A percentile compares a stretch with the other conserved stretches of the same genome.
These are phyloP conservation scores for Pseudotriccus pelzelni DNA, from an alignment of 2,797 vertebrate species.

Conservation along the genomic window DNA sequence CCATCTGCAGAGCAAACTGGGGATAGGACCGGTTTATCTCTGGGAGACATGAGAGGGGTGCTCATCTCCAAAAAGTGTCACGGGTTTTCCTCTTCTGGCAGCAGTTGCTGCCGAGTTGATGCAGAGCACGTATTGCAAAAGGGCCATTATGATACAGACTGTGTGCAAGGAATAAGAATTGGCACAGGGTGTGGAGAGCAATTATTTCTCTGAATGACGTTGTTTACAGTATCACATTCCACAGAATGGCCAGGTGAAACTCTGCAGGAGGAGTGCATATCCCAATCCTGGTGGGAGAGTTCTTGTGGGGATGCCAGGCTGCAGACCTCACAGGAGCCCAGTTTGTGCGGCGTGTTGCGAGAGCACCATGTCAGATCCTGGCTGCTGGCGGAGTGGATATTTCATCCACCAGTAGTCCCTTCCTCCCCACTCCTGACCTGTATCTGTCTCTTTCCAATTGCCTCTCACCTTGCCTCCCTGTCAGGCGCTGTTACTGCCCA, in stretches of 20 bases:
- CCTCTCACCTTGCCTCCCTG: not conserved
- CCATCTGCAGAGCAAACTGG: constrained; percentile 21
- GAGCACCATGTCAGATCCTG: rapidly evolving
- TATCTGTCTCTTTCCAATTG: not conserved
- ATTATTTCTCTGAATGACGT: not conserved
- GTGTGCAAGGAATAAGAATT: not conserved
- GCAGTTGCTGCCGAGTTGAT: not conserved
- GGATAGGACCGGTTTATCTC: not conserved
- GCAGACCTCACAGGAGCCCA: not conserved
- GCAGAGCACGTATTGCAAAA: not conserved
- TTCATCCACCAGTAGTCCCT: not conserved
- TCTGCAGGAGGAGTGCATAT: rapidly evolving
- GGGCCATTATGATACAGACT: not conserved
- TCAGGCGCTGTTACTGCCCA: not conserved
- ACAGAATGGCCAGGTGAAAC: not conserved
- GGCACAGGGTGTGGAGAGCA: not conserved
- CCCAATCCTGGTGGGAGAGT: not conserved
- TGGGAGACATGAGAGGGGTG: not conserved
- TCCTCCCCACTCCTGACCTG: not conserved
- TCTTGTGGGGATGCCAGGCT: not conserved
- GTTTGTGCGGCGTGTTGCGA: rapidly evolving
- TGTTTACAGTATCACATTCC: not conserved
- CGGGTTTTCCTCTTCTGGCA: not conserved
- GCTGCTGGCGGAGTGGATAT: not conserved
- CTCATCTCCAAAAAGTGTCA: not conserved